Base-by-base conservation (phyloP, 1,140 invertebrate genomes). In the Drosophila tristis region DNA sequence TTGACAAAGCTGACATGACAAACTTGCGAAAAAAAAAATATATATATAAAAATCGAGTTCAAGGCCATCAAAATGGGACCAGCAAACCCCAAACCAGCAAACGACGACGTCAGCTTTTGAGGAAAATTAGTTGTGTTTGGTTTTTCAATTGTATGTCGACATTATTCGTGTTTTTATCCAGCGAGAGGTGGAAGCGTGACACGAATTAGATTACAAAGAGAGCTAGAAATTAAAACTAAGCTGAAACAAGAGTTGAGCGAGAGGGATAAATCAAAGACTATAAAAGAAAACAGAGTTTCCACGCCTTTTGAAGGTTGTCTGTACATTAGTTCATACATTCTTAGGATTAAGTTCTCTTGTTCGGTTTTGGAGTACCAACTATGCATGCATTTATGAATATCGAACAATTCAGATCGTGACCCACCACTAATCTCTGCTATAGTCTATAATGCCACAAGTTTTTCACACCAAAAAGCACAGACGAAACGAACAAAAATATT, bases 11-110 rank as follows among this genome's bases (percentile, higher is more conserved):
- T 43, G 29, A 25, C 23, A 25, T 25, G 23, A 25, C 43, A 29
- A 48, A 45, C 39, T 26, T 29, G 31, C 48, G 44, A 58, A 49
- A 57, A 43, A n/a, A 61, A 47, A 39, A 51, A 55, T 29, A 62
- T 49, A 20, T 60, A 64, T 48, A 45, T 48, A 45, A 56, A 63
- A 90, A 90, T 86, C 76, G 62, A 76, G 86, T 90, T 90, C 86
- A 90, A 90, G 86, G 86, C 73, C 86, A 54, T 50, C 35, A 47
- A 68, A 90, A 90, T 74, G 50, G 78, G 78, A 76, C 85, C 74
- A 74, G 55, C 80, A 85, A 60, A 57, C 42, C 57, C 45, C 57
- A 74, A 68, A 67, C 62, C 67, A 16, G 16, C 20, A 57, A 64
- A 42, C 39, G 55, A 48, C 43, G 31, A 59, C 58, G 57, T 47